phyloP scores from a whole-genome alignment of 2,113 vertebrate species.

The Puffinus mauretanicus region DNA sequence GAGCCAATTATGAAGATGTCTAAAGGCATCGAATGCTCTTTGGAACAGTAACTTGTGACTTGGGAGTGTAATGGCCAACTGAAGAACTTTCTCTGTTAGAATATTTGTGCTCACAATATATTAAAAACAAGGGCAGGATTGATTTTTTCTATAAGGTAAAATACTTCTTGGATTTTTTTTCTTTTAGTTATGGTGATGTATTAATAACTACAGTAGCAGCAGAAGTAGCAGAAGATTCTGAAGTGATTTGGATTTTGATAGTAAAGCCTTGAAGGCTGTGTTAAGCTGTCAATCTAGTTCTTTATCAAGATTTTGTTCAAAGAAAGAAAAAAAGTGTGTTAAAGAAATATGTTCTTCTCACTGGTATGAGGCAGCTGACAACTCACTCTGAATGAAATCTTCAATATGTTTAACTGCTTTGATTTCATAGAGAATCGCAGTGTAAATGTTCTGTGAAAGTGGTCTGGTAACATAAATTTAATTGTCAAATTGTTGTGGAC shows the following conservation, averaged over 20 bases:
- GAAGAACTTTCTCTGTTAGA: constrained; percentile 36
- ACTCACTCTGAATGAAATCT: constrained; percentile 17
- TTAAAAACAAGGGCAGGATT: constrained; percentile 45
- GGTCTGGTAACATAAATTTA: not conserved
- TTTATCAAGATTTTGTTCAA: constrained; percentile 43
- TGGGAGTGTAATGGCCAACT: constrained; percentile 51
- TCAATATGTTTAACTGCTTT: constrained; percentile 16
- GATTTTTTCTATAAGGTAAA: constrained; percentile 15
- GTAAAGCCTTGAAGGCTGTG: constrained; percentile 4
- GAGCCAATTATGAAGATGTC: constrained; percentile 65
- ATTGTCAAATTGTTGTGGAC: not conserved
- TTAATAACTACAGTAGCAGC: constrained; percentile 31
- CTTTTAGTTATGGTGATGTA: not conserved
- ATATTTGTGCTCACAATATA: constrained; percentile 38
- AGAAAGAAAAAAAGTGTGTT: constrained; percentile 9
- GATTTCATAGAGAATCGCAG: not conserved
- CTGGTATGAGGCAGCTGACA: not conserved
- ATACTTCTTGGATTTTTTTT: constrained; percentile 2
- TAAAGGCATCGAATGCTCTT: constrained; percentile 62
- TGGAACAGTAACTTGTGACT: constrained; percentile 51
- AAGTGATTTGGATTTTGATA: constrained; percentile 25
- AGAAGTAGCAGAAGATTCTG: constrained; percentile 26
- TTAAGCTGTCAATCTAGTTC: constrained; percentile 29
- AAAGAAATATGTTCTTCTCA: constrained; percentile 49
- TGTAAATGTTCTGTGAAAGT: not conserved